These are phyloP conservation scores for Drosophila formosana DNA, from an alignment of 2,888 invertebrate genomes.

Conservation along the genomic window DNA sequence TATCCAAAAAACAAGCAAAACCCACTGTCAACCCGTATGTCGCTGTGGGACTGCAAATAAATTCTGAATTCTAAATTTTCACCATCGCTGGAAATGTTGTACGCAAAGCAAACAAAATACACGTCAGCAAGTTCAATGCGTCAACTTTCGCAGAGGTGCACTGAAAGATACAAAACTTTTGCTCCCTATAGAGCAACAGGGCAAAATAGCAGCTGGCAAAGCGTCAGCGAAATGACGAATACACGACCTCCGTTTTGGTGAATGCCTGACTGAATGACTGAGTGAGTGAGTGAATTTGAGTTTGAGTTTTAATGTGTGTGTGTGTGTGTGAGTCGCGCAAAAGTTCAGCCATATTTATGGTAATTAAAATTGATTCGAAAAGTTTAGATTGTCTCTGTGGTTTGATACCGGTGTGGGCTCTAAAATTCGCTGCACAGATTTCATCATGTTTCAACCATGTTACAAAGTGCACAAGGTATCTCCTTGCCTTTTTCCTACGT, in stretches of 20 bases:
- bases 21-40: slow-evolving; percentile 36
- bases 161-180: slow-evolving; percentile 53
- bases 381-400: slow-evolving; percentile 80
- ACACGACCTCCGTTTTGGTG: slow-evolving; percentile 45
- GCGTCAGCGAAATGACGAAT: slow-evolving; percentile 59
- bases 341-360: slow-evolving; percentile 78
- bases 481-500: slow-evolving; percentile 13
- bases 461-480: slow-evolving; percentile 37
- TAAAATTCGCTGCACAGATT: slow-evolving; percentile 46
- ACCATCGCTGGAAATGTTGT: slow-evolving; percentile 30
- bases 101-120: slow-evolving; percentile 54
- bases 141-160: slow-evolving; percentile 35
- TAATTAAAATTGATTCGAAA: slow-evolving; percentile 83
- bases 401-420: slow-evolving; percentile 57
- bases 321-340: slow-evolving; percentile 41
- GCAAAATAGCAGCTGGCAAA: slow-evolving; percentile 4
- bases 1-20: not conserved
- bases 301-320: slow-evolving; percentile 5
- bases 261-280: slow-evolving; percentile 41
- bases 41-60: slow-evolving; percentile 58
- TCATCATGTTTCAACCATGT: slow-evolving; percentile 52
- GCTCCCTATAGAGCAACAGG: slow-evolving; percentile 31
- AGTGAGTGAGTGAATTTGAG: slow-evolving; percentile 25
- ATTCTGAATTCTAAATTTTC: slow-evolving; percentile 39
- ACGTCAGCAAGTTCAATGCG: slow-evolving; percentile 35